Conservation (phyloP, 2,113 vertebrate genomes). For the Ahaetulla prasina region DNA sequence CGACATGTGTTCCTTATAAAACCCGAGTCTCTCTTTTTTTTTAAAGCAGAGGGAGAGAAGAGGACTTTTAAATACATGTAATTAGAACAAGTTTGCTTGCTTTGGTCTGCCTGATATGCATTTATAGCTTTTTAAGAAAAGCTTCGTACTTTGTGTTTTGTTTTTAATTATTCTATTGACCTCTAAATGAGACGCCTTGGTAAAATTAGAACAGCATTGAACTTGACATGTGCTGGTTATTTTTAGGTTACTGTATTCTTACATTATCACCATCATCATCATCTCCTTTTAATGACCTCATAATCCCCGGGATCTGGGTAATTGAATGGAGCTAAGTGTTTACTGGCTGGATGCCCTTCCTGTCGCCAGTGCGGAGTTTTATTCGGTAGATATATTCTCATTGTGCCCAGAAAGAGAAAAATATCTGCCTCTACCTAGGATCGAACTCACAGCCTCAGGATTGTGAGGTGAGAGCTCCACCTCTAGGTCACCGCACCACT, state of each 20-base stretch:
- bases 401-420: too few relatives aligned
- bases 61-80: neutral
- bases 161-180: neutral
- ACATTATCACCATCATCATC: neutral
- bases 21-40: neutral
- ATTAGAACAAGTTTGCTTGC: neutral
- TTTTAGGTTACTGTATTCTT: neutral
- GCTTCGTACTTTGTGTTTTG: neutral
- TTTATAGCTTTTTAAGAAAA: neutral
- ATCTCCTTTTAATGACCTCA: too few relatives aligned
- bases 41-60: neutral
- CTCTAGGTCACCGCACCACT: too few relatives aligned
- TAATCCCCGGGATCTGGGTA: too few relatives aligned
- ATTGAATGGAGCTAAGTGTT: too few relatives aligned
- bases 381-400: too few relatives aligned
- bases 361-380: too few relatives aligned
- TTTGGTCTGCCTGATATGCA: neutral
- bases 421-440: too few relatives aligned
- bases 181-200: neutral
- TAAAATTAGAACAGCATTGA: neutral
- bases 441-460: too few relatives aligned
- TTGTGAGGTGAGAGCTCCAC: too few relatives aligned
- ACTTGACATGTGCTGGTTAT: neutral
- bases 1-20: neutral
- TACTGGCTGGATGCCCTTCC: too few relatives aligned